Evolutionary conservation across 2,888 invertebrate genomes (phyloP).

Genomic region (Dryadula phaetusa): DNA sequence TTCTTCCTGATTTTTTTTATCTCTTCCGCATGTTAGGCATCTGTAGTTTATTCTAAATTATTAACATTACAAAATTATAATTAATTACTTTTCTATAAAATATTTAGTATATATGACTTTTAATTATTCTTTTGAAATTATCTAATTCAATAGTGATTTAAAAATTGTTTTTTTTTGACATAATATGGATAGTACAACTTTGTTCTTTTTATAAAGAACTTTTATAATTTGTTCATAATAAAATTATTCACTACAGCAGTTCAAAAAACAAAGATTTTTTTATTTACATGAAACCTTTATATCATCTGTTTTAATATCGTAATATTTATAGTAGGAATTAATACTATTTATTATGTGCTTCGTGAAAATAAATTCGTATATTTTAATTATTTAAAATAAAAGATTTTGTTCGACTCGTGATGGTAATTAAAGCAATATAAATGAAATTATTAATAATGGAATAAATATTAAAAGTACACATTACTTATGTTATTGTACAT

Average conservation of each 20-base stretch:
- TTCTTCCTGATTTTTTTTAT: constrained; percentile 16
- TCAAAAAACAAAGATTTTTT: too few species aligned
- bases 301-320: background rate
- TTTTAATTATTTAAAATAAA: background rate
- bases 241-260: too few species aligned
- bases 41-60: background rate
- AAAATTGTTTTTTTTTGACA: background rate
- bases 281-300: too few species aligned
- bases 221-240: background rate
- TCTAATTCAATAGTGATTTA: background rate
- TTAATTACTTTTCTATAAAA: background rate
- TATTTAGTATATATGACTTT: background rate
- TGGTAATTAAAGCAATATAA: constrained; percentile 18
- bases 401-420: too few species aligned
- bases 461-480: background rate
- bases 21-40: background rate
- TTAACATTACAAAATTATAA: background rate
- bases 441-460: constrained; percentile 2
- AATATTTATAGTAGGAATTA: too few species aligned
- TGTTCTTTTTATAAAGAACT: too few species aligned
- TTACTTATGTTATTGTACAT: constrained; percentile 5
- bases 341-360: background rate
- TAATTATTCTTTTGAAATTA: background rate
- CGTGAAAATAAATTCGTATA: background rate
- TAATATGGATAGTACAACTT: background rate